Percentiles rank a stretch among this genome's conserved stretches.
Conservation (phyloP, 2,888 invertebrate genomes). For the Loripinus fragilis region DNA sequence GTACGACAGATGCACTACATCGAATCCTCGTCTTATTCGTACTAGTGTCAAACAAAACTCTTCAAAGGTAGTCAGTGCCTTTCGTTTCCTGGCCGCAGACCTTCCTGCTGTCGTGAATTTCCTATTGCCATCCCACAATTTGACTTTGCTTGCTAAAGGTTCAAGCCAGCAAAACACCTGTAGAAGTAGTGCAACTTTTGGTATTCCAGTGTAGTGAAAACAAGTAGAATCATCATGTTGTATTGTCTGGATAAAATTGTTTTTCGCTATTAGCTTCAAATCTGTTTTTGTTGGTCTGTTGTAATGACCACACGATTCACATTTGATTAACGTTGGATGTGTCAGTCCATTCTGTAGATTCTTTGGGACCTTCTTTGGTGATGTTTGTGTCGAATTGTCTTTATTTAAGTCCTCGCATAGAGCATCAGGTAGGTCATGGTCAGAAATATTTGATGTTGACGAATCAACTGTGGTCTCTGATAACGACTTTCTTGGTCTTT, state of each 20-base stretch:
- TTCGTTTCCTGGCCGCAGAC: not conserved
- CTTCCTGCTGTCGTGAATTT: not conserved
- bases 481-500: not conserved
- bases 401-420: not conserved
- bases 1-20: constrained; percentile 15
- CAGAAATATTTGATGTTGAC: not conserved
- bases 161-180: constrained; percentile 4
- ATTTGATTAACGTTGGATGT: not conserved
- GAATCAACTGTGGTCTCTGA: not conserved
- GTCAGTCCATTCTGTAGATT: not conserved
- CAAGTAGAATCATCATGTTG: not conserved
- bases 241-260: not conserved
- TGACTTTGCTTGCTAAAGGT: constrained; percentile 2
- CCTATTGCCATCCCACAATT: constrained; percentile 20
- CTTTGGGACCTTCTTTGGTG: not conserved
- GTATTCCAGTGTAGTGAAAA: constrained; percentile 5
- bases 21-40: constrained; percentile 1
- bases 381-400: not conserved
- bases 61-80: constrained; percentile 6
- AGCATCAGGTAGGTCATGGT: not conserved
- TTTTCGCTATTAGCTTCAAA: not conserved
- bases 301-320: not conserved
- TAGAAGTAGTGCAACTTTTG: not conserved
- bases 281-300: not conserved
- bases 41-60: constrained; percentile 1